Evolutionary conservation across 2,888 invertebrate genomes (phyloP), one percentile per base, ranked within the genome.

Genomic region (Scrobipalpa costella): DNA sequence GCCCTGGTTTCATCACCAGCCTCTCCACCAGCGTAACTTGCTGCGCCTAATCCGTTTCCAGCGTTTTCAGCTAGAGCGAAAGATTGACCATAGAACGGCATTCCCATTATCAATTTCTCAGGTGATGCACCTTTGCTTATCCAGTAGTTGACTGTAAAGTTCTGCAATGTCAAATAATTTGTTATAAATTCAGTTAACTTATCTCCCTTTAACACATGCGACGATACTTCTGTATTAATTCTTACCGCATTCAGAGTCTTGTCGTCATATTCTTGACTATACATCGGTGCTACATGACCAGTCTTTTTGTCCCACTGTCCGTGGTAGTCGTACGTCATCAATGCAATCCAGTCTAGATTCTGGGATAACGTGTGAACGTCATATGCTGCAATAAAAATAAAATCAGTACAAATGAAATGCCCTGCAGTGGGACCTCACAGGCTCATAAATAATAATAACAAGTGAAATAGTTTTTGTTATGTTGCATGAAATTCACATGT

Each of bases 251-350:
- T 98, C 78, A 97, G 96, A 8, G 95, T 95, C 59, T 92, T 92
- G 70, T 96, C 95, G 77, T 95, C 95, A 34, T 94, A 94, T 0
- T 95, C 95, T 77, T 95, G 94, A 1, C 90, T 91, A 71, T 96
- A 97, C 94, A 98, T 95, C 1, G 97, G 98, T 0, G 98, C 95
- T 2, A 97, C 95, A 78, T 98, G 98, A 0, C 97, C 98, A 0
- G 97, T 98, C 71, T 94, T 94, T 81, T 96, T 96, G 76, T 97
- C 97, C 97, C 97, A 97, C 76, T 97, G 97, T 0, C 97, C 98
- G 73, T 97, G 97, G 77, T 95, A 97, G 77, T 98, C 98, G 77
- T 98, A 98, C 0, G 96, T 94, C 97, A 98, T 98, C 0, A 98
- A 94, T 0, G 97, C 94, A 69, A 98, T 97, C 96, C 97, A 97